Conservation (phyloP, 2,888 invertebrate genomes). For the Cactoblastis cactorum region DNA sequence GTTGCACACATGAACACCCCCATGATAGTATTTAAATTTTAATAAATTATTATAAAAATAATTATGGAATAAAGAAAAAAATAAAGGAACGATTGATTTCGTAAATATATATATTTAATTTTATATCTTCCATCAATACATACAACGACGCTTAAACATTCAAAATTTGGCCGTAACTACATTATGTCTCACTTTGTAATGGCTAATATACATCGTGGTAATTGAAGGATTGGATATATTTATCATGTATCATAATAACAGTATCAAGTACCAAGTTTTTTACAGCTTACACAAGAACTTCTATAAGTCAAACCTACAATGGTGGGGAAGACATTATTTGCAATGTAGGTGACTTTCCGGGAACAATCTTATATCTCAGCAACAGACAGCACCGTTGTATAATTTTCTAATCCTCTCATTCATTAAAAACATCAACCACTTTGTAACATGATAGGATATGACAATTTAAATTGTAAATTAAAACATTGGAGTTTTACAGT, state of each 20-base stretch:
- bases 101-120: slow-evolving; percentile 80
- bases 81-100: slow-evolving; percentile 42
- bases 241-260: slow-evolving; percentile 7
- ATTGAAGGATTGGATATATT: slow-evolving; percentile 17
- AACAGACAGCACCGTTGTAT: slow-evolving; percentile 48
- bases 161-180: slow-evolving; percentile 67
- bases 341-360: slow-evolving; percentile 32
- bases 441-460: no score
- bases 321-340: slow-evolving; percentile 66
- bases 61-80: neutral
- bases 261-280: neutral
- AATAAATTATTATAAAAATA: no score
- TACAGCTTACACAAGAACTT: slow-evolving; percentile 21
- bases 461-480: no score
- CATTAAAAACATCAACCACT: no score
- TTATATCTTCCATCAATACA: slow-evolving; percentile 81
- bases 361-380: slow-evolving; percentile 13
- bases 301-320: slow-evolving; percentile 43
- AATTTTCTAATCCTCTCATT: slow-evolving; percentile 40
- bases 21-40: no score
- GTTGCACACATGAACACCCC: no score
- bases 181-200: slow-evolving; percentile 62
- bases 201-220: slow-evolving; percentile 30
- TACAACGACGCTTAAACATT: slow-evolving; percentile 73
- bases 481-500: no score